phyloP scores from a whole-genome alignment of 2,113 vertebrate species.

The Pseudopipra pipra region DNA sequence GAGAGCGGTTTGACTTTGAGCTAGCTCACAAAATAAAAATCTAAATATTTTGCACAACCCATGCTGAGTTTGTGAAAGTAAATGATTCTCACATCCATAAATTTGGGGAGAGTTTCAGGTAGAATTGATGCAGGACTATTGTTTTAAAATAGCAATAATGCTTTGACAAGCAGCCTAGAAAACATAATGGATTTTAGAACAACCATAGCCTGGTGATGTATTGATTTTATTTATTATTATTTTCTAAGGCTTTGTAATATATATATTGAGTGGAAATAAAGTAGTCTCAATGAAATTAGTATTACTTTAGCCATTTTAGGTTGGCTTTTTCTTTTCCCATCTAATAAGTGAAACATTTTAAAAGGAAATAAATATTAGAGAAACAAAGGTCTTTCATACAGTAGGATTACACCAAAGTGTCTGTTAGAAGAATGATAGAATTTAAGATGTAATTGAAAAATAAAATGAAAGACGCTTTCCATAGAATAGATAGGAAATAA shows the following conservation, averaged over 20 bases:
- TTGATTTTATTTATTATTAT: neutral
- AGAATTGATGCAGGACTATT: neutral
- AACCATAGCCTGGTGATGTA: neutral
- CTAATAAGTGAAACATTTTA: neutral
- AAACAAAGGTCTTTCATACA: neutral
- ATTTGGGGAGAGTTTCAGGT: neutral
- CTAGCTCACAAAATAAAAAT: neutral
- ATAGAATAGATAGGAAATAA: constrained; percentile 46
- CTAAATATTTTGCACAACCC: neutral
- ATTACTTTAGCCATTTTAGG: neutral
- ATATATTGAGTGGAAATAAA: neutral
- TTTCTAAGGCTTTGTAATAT: neutral
- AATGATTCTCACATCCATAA: neutral
- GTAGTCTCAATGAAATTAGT: neutral
- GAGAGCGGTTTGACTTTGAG: neutral
- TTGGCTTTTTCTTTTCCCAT: neutral
- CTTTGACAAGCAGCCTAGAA: neutral
- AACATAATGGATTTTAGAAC: neutral
- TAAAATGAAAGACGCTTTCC: constrained; percentile 42
- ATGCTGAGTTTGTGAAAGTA: neutral
- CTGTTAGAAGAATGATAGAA: neutral
- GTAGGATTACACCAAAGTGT: neutral
- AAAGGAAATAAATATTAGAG: neutral
- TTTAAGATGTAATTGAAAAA: constrained; percentile 49
- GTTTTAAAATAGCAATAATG: neutral